Evolutionary conservation across 2,113 vertebrate species (phyloP), one percentile per base, ranked within the genome.

Genomic region (Cynoglossus semilaevis): DNA sequence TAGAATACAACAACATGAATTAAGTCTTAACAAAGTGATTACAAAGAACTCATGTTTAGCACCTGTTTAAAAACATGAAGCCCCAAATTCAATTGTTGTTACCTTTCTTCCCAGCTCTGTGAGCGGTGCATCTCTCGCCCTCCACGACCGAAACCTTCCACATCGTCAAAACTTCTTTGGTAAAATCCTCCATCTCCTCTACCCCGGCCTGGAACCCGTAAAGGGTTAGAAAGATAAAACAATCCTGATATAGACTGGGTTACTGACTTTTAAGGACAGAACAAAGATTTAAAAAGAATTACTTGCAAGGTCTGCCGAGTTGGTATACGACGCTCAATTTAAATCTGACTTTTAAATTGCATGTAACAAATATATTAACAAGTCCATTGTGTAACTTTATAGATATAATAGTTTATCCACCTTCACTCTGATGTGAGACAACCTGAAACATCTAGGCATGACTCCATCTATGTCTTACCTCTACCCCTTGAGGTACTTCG

Each of bases 131-230:
- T 99, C 88, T 98, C 96, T 85, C 94, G 92, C 51, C 80, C 93
- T 84, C 94, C 96, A 80, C 95, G 93, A 67, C 95, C 96, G 91
- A 99, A 99, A 69, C 93, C 94, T 85, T 99, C 97, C 70, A 97
- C 94, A 81, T 99, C 97, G 81, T 98, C 97, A 94, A 98, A 99
- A 92, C 96, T 99, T 98, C 97, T 98, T 98, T 99, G 97, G 96
- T 98, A 99, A 94, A 98, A 99, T 81, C 94, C 94, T 87, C 94
- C 92, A 81, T 98, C 97, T 84, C 97, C 96, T 92, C 97, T 92
- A 69, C 96, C 96, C 88, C 97, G 92, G 69, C 97, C 96, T 99
- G 84, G 80, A 54, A 53, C 67, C 51, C 70, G 58, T 37, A 50
- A 69, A 1, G 58, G 8, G 15, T 45, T 43, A n/a, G n/a, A n/a